Base-by-base conservation (phyloP, 2,888 invertebrate genomes). In the Tridacna gigas region DNA sequence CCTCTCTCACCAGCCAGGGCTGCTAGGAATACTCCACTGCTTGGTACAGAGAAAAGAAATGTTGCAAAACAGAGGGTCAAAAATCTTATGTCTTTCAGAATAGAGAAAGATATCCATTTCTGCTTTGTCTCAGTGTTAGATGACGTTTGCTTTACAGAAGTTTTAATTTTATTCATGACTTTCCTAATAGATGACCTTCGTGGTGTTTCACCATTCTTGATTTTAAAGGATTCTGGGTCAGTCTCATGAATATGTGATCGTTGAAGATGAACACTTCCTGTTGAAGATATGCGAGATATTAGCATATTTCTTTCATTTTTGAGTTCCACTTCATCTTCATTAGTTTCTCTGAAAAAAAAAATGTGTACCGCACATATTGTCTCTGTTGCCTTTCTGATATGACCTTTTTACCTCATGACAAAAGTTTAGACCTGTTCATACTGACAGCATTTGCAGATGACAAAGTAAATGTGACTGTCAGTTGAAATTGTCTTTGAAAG, bases 1-100 rank as follows among this genome's bases (percentile, higher is more conserved):
- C 91, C 91, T 20, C 86, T 83, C 11, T 90, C 87, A 66, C 86
- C 86, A 0, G 90, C 91, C 66, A 91, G 83, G 25, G 92, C 88
- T n/a, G 92, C 91, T 13, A 91, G 82, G 78, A 92, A 92, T 11
- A 91, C 86, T 45, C 89, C 89, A 3, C 87, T 86, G 0, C 84
- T 80, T 25, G 89, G 88, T 15, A 89, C 69, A n/a, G 85, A 84
- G 22, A 87, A 87, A 18, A 89, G 56, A 60, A 86, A 85, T 18
- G 84, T 85, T 7, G 89, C 87, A 13, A 89, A 25, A 56, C 84
- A 86, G 22, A 89, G 82, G 13, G 85, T 84, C 11, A 86, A 18
- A 82, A 89, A 90, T 51, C 89, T 82, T 37, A 88, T 80, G 77
- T 90, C 89, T 73, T 89, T 89, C 12, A 90, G 77, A 0, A 90